Evolutionary conservation across 2,797 vertebrate genomes (phyloP).

Genomic region (Falco concolor): DNA sequence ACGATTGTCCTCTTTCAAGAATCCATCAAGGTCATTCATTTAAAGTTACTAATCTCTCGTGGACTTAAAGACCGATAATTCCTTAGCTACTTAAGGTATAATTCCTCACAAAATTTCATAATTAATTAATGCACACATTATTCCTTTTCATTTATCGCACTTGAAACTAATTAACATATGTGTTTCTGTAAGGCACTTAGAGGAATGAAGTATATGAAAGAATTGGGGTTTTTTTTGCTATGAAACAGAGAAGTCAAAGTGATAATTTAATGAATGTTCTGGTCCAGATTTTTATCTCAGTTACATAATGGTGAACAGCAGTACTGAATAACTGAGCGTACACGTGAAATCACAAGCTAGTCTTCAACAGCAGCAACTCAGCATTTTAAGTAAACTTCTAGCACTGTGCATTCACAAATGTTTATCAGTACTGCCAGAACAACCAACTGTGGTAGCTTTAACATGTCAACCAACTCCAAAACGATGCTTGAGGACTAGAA

Average conservation of each 20-base stretch:
- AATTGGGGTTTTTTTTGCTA: fast-evolving
- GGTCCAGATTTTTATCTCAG: neutral
- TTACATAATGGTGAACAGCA: neutral
- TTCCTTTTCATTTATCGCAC: neutral
- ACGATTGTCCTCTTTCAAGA: neutral
- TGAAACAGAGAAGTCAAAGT: neutral
- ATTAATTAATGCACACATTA: neutral
- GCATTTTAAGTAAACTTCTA: neutral
- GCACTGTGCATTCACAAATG: neutral
- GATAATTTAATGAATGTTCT: neutral
- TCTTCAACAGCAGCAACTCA: neutral
- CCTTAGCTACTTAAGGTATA: neutral
- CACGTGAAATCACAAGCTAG: neutral
- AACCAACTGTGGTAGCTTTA: neutral
- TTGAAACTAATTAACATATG: neutral
- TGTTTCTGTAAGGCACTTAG: neutral
- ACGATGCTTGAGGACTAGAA: neutral
- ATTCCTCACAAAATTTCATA: neutral
- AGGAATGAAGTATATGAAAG: neutral
- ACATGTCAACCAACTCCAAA: neutral
- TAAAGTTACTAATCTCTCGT: neutral
- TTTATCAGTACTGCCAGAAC: neutral
- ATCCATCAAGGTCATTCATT: neutral
- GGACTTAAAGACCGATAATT: neutral
- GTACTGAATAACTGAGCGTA: neutral